Percentiles rank a stretch among this genome's conserved stretches.
Conservation (phyloP, 2,113 vertebrate species). For the Mormyrus iriodes region DNA sequence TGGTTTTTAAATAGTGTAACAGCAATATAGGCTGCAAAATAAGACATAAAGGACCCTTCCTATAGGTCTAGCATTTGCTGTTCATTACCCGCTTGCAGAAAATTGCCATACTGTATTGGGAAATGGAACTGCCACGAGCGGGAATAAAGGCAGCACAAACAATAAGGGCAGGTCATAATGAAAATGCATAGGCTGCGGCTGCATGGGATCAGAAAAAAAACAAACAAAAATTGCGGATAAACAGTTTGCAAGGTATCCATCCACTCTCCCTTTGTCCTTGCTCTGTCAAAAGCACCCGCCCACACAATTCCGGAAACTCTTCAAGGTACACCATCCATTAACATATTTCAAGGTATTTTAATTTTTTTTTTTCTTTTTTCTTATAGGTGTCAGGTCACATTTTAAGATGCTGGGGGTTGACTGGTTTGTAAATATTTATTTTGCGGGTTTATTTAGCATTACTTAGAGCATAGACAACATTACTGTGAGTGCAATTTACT, state of each 20-base stretch:
- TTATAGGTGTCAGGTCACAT: neutral
- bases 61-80: neutral
- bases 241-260: neutral
- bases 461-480: neutral
- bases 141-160: slow-evolving; percentile 1
- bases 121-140: slow-evolving; percentile 12
- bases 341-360: slow-evolving; percentile 13
- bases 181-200: slow-evolving; percentile 7
- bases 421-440: slow-evolving; percentile 5
- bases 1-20: slow-evolving; percentile 7
- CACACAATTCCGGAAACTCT: neutral
- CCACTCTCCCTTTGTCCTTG: neutral
- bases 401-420: neutral
- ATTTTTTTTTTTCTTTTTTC: neutral
- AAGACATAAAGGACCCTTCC: slow-evolving; percentile 7
- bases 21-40: neutral
- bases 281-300: neutral
- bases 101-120: neutral
- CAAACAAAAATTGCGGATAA: neutral
- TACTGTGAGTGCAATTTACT: neutral
- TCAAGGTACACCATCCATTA: neutral
- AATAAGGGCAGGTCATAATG: slow-evolving; percentile 10
- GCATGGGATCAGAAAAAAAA: neutral
- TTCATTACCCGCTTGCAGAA: neutral
- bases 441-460: neutral